phyloP scores from a whole-genome alignment of 1,140 invertebrate species.

The Delia radicum region DNA sequence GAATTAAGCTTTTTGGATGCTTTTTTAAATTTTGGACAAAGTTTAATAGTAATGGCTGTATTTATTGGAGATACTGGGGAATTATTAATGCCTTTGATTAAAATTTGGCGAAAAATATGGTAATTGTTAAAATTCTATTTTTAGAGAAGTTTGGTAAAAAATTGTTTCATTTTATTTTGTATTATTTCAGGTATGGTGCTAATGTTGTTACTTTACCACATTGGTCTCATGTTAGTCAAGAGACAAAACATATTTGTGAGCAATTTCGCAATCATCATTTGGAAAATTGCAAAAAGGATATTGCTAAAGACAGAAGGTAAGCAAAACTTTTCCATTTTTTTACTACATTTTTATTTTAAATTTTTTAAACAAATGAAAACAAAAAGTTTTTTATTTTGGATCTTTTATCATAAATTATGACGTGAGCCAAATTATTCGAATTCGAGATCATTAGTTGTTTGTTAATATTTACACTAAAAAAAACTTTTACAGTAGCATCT shows the following conservation, averaged over 20 bases:
- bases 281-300: constrained; percentile 75
- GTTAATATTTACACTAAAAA: no score
- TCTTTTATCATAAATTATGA: no score
- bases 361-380: no score
- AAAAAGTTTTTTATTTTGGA: no score
- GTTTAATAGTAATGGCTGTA: constrained; percentile 77
- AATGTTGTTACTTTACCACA: constrained; percentile 70
- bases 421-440: no score
- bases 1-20: constrained; percentile 90
- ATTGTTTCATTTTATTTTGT: not conserved
- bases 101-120: constrained; percentile 64
- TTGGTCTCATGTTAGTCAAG: constrained; percentile 71
- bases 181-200: constrained; percentile 63
- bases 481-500: no score
- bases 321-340: not conserved
- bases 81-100: constrained; percentile 67
- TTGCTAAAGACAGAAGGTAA: constrained; percentile 69
- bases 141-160: not conserved
- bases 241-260: constrained; percentile 81
- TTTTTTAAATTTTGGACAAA: constrained; percentile 86
- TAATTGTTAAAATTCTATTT: constrained; percentile 24
- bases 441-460: no score
- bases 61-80: constrained; percentile 82
- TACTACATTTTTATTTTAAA: no score
- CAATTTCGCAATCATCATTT: constrained; percentile 86